A percentile compares a stretch with the other conserved stretches of the same genome.
Evolutionary conservation across 2,888 invertebrate genomes (phyloP).

Genomic region (Perdita meconis): DNA sequence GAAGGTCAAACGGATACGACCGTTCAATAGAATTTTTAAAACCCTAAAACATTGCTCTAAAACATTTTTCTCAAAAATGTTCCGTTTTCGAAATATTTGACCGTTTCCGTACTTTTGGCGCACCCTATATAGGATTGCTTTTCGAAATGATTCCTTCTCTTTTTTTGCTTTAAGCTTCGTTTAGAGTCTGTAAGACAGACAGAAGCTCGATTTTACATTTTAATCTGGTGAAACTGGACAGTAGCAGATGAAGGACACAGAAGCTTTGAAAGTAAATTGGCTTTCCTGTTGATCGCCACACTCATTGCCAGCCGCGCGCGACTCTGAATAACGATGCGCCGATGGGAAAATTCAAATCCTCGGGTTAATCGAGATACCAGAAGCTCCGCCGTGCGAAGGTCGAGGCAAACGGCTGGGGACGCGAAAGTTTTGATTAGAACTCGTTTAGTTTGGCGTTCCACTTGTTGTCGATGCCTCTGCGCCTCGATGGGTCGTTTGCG

Average conservation of each 20-base stretch:
- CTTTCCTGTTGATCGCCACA: conserved; percentile 42
- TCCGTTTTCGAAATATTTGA: too few species aligned
- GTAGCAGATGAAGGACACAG: background rate
- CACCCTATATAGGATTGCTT: conserved; percentile 1
- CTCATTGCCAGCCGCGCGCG: conserved; percentile 33
- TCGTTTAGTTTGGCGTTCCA: background rate
- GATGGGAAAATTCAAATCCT: conserved; percentile 9
- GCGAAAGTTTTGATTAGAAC: background rate
- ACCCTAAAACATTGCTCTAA: too few species aligned
- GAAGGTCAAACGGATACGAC: too few species aligned
- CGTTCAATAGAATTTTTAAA: too few species aligned
- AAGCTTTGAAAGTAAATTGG: conserved; percentile 48
- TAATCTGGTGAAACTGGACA: conserved; percentile 30
- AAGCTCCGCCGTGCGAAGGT: background rate
- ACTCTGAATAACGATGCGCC: conserved; percentile 41
- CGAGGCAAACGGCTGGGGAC: background rate
- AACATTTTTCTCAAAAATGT: too few species aligned
- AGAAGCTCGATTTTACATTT: conserved; percentile 50
- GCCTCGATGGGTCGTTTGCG: too few species aligned
- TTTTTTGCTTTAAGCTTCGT: conserved; percentile 6
- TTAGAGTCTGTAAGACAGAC: conserved; percentile 1
- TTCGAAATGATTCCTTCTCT: background rate
- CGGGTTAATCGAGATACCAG: conserved; percentile 17
- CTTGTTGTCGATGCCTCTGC: background rate
- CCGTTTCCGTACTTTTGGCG: too few species aligned